Conservation (phyloP, 2,113 vertebrate genomes). For the Genyomyrus donnyi region DNA sequence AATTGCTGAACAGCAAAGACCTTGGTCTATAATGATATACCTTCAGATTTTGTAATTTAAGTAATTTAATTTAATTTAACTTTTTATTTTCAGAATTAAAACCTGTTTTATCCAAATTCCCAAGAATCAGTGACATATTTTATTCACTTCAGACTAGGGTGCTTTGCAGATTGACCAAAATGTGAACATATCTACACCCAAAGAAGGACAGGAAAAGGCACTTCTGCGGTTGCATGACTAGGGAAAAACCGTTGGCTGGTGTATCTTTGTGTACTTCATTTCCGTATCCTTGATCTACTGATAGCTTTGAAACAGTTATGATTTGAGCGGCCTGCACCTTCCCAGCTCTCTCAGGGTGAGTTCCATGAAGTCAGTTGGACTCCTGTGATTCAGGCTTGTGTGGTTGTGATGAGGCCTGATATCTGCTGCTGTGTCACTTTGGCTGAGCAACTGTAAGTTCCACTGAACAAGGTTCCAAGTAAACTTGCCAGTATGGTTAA, state of each 20-base stretch:
- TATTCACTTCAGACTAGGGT: neutral
- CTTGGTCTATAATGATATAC: no score
- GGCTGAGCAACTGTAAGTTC: neutral
- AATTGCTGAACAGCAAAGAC: no score
- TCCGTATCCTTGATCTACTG: neutral
- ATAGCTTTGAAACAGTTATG: conserved; percentile 16
- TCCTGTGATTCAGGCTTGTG: neutral
- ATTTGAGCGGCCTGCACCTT: conserved; percentile 54
- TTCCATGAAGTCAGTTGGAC: neutral
- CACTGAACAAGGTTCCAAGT: neutral
- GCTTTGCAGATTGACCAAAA: neutral
- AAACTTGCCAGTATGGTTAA: neutral
- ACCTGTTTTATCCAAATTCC: no score
- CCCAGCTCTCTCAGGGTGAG: conserved; percentile 68
- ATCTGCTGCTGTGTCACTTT: neutral
- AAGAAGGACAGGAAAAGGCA: neutral
- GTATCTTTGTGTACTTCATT: neutral
- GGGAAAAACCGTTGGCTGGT: neutral
- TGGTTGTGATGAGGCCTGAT: neutral
- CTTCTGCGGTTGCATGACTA: neutral
- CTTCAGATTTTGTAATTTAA: no score
- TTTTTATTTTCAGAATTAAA: no score
- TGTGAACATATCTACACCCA: neutral
- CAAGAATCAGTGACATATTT: no score
- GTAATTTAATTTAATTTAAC: no score